Evolutionary conservation across 23 tunicate species (phyloP), one percentile per base, ranked within the genome.

Genomic region (Trididemnum clinides): DNA sequence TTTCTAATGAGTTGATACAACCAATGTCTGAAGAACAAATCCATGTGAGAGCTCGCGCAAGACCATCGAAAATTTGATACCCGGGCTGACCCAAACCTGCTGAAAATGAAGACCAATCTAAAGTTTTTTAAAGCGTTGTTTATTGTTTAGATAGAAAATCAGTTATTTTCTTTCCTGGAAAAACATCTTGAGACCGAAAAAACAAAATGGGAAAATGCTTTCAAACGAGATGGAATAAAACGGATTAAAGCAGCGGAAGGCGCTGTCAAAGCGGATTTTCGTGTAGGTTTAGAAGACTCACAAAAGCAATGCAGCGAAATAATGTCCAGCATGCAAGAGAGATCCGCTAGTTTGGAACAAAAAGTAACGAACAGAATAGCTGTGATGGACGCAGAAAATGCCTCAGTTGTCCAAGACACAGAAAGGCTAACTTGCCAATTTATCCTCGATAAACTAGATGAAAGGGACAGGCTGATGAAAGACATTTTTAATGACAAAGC

Each of bases 221-320:
- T 93, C 44, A 84, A 81, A 49, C 84, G 84, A 2, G 92, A 88
- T 18, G 82, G 93, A 19, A 80, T 77, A 33, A 62, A 59, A 36
- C 63, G 85, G 38, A 34, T 93, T 1, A 50, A 85, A 74, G 72
- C 84, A 12, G 83, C 85, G 35, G 90, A 88, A 80, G 92, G 88
- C 6, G 87, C 91, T 29, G 71, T 93, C 50, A 82, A 83, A 34
- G 79, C 86, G 26, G 91, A 93, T 83, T 93, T 93, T 84, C 88
- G 90, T 19, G 82, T 77, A 59, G 98, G 98, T 27, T 39, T 93
- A 1, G 98, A 93, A 59, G 98, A 93, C 84, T 84, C 98, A 3
- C 98, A 93, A 50, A 84, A 84, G 64, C 92, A 93, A 32, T 84
- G 90, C 71, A 84, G 37, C 33, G 92, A 88, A 28, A 84, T 93